Conservation (phyloP, 2,888 invertebrate species). For the Aphidoletes aphidimyza region DNA sequence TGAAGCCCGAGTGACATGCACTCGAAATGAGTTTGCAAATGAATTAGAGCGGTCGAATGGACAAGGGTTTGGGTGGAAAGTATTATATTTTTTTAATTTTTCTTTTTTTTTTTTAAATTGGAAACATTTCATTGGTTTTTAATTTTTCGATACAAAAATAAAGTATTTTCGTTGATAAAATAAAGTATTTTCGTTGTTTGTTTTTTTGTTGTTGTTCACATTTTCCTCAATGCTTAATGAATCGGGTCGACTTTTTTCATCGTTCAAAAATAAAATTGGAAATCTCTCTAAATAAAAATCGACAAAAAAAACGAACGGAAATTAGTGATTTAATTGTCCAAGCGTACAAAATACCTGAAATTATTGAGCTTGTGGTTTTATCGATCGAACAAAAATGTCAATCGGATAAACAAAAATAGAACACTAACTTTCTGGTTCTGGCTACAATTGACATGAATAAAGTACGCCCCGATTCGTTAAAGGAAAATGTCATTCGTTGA, state of each 20-base stretch:
- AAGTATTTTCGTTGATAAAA: neutral
- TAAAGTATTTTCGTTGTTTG: neutral
- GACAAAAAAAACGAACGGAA: neutral
- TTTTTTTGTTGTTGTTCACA: neutral
- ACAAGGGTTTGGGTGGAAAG: neutral
- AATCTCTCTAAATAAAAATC: too few relatives aligned
- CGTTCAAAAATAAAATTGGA: neutral
- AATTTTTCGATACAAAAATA: too few relatives aligned
- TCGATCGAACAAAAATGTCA: neutral
- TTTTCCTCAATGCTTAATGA: neutral
- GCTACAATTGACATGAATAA: slow-evolving; percentile 21
- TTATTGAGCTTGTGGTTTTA: neutral
- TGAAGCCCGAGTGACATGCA: neutral
- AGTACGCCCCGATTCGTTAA: neutral
- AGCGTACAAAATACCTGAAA: neutral
- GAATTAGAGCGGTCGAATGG: slow-evolving; percentile 23
- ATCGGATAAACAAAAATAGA: too few relatives aligned
- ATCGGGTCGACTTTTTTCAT: neutral
- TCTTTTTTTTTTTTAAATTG: neutral
- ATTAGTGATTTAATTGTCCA: neutral
- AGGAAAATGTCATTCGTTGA: neutral
- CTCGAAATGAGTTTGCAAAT: neutral
- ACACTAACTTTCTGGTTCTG: too few relatives aligned
- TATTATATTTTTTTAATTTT: neutral
- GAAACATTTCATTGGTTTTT: neutral